Evolutionary conservation across 2,888 invertebrate species (phyloP), one percentile per base, ranked within the genome.

Genomic region (Tenthredo distinguenda): DNA sequence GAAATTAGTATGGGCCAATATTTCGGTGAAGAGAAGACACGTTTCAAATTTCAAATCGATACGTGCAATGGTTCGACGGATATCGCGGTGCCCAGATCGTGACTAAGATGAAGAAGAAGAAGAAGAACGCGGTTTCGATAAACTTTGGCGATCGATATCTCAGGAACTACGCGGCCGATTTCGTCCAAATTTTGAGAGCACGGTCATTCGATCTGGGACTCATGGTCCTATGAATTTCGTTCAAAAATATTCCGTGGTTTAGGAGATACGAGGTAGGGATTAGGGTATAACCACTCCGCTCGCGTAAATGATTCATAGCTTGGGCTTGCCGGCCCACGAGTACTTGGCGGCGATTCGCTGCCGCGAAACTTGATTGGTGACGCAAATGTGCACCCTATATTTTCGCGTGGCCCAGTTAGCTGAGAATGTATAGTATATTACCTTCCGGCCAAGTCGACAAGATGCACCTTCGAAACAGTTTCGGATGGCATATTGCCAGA

Each of bases 361-460:
- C 10, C 62, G 26, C 62, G 12, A 62, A 55, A n/a, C n/a, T 55
- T n/a, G 55, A 55, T 55, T 6, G n/a, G 55, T 55, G 55, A 55
- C 55, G 55, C 55, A 26, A 21, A 26, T 9, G 4, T 26, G 26
- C 62, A 10, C 26, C 10, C 62, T 55, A 62, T 62, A 62, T 62
- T 62, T 62, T 62, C 2, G 26, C 26, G 62, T 62, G 62, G 62
- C 62, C 62, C 62, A 62, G 26, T 62, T 62, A 62, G 62, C 62
- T 21, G 21, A 62, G 26, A 62, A 62, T 62, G 62, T 62, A 12
- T 62, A 62, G 26, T 50, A 86, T 88, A 88, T 93, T 92, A 97
- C 97, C 97, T 97, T 92, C 98, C 98, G 85, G 98, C 98, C 91
- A 98, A 95, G 94, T 98, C 98, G 71, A 98, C 98, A 83, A 98